Percentiles rank a stretch among this genome's conserved stretches.
Conservation (phyloP, 2,113 vertebrate genomes). For the Leptocoma aspasia region DNA sequence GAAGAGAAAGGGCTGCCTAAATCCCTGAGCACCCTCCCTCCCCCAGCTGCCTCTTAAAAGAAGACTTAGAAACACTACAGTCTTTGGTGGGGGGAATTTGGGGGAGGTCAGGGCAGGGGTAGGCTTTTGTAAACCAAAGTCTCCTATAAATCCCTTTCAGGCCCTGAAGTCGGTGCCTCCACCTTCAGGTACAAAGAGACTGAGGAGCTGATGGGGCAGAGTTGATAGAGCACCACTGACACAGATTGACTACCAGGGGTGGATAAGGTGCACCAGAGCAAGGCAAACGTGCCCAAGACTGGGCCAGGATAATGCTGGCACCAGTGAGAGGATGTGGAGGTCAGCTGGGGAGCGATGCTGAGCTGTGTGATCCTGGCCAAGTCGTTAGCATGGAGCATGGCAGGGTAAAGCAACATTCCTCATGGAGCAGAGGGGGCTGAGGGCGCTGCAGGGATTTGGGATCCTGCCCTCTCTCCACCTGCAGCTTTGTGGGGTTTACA, state of each 20-base stretch:
- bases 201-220: not conserved
- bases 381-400: not conserved
- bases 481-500: not conserved
- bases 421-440: not conserved
- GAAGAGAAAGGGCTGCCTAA: slow-evolving; percentile 15
- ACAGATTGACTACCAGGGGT: not conserved
- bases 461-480: not conserved
- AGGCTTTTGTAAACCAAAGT: slow-evolving; percentile 7
- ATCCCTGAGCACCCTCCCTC: slow-evolving; percentile 22
- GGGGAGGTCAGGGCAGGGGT: slow-evolving; percentile 16
- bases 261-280: not conserved
- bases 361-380: not conserved
- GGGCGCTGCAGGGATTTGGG: not conserved
- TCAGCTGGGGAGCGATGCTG: not conserved
- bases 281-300: not conserved
- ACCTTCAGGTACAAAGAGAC: not conserved
- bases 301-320: not conserved
- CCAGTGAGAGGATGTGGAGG: not conserved
- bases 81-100: not conserved
- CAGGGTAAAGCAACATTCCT: not conserved
- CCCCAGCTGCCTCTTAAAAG: slow-evolving; percentile 35
- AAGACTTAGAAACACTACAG: not conserved
- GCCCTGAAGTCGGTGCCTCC: not conserved
- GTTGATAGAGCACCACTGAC: not conserved
- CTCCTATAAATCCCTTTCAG: not conserved